A percentile compares a stretch with the other conserved stretches of the same genome.
These are phyloP conservation scores for Tringa solitaria DNA, from an alignment of 2,113 vertebrate genomes.

Conservation along the genomic window DNA sequence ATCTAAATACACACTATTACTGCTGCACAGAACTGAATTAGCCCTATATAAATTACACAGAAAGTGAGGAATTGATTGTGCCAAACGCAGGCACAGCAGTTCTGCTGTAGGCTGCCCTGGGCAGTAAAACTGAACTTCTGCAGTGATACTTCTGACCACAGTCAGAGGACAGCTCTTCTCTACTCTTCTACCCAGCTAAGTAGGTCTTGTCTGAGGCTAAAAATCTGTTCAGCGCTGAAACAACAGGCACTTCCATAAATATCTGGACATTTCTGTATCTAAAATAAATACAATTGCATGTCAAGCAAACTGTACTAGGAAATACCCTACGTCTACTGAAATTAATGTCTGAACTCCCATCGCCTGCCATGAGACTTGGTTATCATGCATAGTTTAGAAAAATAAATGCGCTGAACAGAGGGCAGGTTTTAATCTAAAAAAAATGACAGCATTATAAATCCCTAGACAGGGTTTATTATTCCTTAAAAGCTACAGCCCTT, in stretches of 20 bases:
- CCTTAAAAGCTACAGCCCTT: neutral
- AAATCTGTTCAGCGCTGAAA: neutral
- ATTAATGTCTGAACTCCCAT: neutral
- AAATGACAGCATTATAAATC: slow-evolving; percentile 33
- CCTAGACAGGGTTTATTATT: neutral
- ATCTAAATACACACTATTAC: neutral
- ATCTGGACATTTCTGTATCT: neutral
- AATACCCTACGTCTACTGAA: neutral
- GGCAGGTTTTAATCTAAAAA: neutral
- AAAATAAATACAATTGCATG: neutral
- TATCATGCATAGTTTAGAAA: neutral
- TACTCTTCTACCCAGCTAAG: neutral
- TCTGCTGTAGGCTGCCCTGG: neutral
- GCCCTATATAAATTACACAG: neutral
- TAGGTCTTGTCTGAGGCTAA: neutral
- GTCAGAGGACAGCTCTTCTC: neutral
- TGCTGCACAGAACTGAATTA: neutral
- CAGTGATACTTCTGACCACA: neutral
- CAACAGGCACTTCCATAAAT: neutral
- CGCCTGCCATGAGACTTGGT: neutral
- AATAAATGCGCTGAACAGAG: neutral
- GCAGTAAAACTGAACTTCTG: neutral
- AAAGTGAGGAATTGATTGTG: neutral
- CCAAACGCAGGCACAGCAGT: neutral
- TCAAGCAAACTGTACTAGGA: neutral